A percentile compares a stretch with the other conserved stretches of the same genome.
Evolutionary conservation across 2,113 vertebrate species (phyloP).

Genomic region (Pterocles burchelli): DNA sequence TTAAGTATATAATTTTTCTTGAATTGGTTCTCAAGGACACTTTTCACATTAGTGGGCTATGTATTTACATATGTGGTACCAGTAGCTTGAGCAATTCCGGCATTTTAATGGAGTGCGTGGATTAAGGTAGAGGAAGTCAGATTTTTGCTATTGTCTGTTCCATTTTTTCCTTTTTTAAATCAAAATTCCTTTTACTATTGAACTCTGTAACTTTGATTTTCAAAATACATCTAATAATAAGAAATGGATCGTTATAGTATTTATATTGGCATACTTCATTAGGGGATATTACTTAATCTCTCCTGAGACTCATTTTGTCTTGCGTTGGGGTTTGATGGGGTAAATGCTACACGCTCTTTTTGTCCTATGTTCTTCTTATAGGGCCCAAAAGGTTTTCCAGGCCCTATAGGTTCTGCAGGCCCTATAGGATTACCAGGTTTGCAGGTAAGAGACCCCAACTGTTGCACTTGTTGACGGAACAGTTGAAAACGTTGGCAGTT

Average conservation of each 20-base stretch:
- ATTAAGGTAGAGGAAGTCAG: not conserved
- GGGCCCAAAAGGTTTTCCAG: conserved; percentile 80
- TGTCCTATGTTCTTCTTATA: conserved; percentile 34
- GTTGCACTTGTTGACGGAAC: not conserved
- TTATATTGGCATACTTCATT: not conserved
- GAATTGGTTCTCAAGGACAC: not conserved
- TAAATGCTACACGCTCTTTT: not conserved
- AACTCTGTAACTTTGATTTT: not conserved
- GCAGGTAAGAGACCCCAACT: not conserved
- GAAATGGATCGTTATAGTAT: not conserved
- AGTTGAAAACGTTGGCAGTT: not conserved
- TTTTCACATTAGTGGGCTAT: not conserved
- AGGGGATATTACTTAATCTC: not conserved
- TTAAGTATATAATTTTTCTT: not conserved
- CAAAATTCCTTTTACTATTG: not conserved
- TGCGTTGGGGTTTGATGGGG: not conserved
- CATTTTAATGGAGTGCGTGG: not conserved
- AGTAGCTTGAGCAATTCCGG: not conserved
- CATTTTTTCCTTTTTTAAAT: not conserved
- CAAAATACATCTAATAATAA: not conserved
- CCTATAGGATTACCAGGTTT: conserved; percentile 77
- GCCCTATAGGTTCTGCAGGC: conserved; percentile 77
- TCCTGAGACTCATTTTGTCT: not conserved
- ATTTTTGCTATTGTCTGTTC: not conserved
- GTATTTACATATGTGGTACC: not conserved